Evolutionary conservation across 2,113 vertebrate species (phyloP), one percentile per base, ranked within the genome.

Genomic region (Mesitornis unicolor): DNA sequence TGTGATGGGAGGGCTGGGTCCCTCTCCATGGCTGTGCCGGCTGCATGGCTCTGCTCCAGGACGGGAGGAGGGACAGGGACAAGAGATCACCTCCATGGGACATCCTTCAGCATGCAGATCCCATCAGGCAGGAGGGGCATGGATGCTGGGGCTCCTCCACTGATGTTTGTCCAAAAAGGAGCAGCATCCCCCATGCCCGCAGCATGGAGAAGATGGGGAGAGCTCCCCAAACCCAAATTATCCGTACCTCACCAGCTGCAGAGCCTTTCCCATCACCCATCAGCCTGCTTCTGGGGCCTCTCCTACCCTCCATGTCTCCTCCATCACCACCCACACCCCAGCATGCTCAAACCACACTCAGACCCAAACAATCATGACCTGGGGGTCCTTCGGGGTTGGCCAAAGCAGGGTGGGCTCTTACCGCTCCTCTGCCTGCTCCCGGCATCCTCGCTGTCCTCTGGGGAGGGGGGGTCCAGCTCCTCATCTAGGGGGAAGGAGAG

Each of bases 401-500:
- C 16, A 47, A 22, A 57, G 42, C 35, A 1, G 5, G 33, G 9
- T 2, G 57, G 11, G 40, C 42, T 82, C 78, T 51, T 97, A 98
- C 98, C 95, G 1, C 22, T 81, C 71, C 43, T 69, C 19, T 18
- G 65, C 17, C 3, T 16, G 11, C 31, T 68, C 38, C 76, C 36
- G 1, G 4, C 15, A 9, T 71, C 90, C 21, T 95, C 68, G 2
- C 28, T 63, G 4, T 63, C 83, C 74, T 96, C 93, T 0, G 25
- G 78, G 57, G 35, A 25, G 1, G 47, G 43, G 12, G 54, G 54
- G 4, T 84, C 90, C 51, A 10, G 61, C n/a, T 98, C 98, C 64
- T 98, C 98, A 43, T 98, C 98, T 98, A 82, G 20, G 43, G n/a
- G 33, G 5, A 42, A 65, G 36, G 48, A 43, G 13, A 74, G 76